phyloP scores from a whole-genome alignment of 2,113 vertebrate genomes.

The Columba janthina region DNA sequence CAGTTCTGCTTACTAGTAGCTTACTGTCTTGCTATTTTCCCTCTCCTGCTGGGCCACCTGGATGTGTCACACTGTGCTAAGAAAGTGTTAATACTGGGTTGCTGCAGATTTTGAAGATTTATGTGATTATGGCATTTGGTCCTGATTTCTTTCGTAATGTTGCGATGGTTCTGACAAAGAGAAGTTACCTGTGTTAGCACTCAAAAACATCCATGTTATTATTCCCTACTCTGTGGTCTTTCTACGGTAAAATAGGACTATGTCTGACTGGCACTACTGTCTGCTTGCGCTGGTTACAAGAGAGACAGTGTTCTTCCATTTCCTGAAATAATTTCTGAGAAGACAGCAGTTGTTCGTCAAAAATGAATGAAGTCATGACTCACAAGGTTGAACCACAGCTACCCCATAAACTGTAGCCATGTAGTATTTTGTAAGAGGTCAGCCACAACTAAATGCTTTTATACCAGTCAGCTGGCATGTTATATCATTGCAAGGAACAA shows the following conservation, averaged over 20 bases:
- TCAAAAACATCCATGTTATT: not conserved
- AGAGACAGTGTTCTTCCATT: not conserved
- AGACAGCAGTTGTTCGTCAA: not conserved
- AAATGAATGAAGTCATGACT: slow-evolving; percentile 4
- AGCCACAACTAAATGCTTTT: not conserved
- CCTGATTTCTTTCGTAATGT: not conserved
- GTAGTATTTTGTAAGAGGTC: not conserved
- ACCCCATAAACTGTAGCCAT: not conserved
- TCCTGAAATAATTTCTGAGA: not conserved
- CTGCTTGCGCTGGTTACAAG: not conserved
- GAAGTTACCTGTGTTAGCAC: not conserved
- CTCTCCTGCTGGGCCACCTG: not conserved
- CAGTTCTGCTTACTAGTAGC: not conserved
- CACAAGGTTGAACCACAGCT: not conserved
- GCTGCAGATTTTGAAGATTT: not conserved
- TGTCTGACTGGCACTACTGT: not conserved
- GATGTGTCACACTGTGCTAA: not conserved
- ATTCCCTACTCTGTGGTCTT: not conserved
- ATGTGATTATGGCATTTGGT: not conserved
- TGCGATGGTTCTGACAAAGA: not conserved
- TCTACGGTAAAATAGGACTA: not conserved
- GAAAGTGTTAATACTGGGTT: not conserved
- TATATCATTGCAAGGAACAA: not conserved
- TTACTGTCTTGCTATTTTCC: not conserved
- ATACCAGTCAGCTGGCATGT: not conserved